These are phyloP conservation scores for Chelon auratus DNA, from an alignment of 2,797 vertebrate species.

Conservation along the genomic window DNA sequence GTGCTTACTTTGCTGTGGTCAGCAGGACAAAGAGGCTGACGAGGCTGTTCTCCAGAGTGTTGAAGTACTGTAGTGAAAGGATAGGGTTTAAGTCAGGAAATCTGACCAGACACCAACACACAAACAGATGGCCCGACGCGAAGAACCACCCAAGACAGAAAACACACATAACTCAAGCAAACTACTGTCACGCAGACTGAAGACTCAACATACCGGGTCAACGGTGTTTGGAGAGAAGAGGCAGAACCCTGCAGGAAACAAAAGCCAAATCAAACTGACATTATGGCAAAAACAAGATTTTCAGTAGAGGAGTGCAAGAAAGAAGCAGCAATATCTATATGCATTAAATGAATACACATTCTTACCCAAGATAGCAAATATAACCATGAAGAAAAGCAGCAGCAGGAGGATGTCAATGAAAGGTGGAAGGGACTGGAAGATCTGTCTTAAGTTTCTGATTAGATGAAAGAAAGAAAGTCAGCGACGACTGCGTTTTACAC, in stretches of 20 bases:
- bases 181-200: conserved; percentile 20
- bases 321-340: neutral
- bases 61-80: conserved; percentile 90
- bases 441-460: conserved; percentile 95
- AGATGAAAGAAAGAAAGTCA: conserved; percentile 50
- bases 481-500: neutral
- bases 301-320: neutral
- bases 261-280: conserved; percentile 25
- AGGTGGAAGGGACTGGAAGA: conserved; percentile 99
- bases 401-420: conserved; percentile 98
- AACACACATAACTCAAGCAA: conserved; percentile 27
- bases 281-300: conserved; percentile 3
- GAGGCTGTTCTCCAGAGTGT: conserved; percentile 95
- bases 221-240: conserved; percentile 93
- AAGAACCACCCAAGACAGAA: conserved; percentile 6
- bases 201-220: conserved; percentile 89
- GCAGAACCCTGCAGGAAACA: conserved; percentile 89
- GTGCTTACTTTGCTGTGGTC: conserved; percentile 97
- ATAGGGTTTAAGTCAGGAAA: conserved; percentile 47
- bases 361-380: conserved; percentile 97
- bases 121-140: conserved; percentile 12
- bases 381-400: conserved; percentile 98
- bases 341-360: conserved; percentile 1
- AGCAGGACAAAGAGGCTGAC: conserved; percentile 97
- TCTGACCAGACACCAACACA: conserved; percentile 25